Evolutionary conservation across 2,797 vertebrate genomes (phyloP).

Genomic region (Cuculus canorus): DNA sequence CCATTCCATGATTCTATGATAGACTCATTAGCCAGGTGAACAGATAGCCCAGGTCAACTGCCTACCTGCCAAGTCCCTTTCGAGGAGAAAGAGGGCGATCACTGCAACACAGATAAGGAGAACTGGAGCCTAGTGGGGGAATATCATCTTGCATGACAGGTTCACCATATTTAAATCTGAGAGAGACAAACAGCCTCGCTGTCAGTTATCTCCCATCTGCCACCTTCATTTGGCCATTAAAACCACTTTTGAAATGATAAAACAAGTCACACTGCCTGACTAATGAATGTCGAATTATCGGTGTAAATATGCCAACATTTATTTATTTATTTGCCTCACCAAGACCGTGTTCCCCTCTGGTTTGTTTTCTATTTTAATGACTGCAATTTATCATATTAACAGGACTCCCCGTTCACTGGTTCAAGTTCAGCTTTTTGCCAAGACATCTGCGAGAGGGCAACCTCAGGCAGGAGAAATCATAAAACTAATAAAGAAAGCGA

Average conservation of each 20-base stretch:
- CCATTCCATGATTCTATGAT: too few species aligned
- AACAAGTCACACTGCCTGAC: conserved; percentile 23
- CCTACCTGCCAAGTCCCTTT: neutral
- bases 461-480: neutral
- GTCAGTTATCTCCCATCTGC: conserved; percentile 36
- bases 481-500: neutral
- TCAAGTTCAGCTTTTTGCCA: neutral
- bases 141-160: fast-evolving
- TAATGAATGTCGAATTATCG: conserved; percentile 46
- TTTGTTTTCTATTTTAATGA: conserved; percentile 53
- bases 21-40: neutral
- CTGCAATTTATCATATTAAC: conserved; percentile 58
- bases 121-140: neutral
- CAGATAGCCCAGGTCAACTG: neutral
- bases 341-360: conserved; percentile 34
- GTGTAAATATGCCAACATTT: conserved; percentile 37
- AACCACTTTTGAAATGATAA: conserved; percentile 21
- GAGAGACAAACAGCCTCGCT: conserved; percentile 18
- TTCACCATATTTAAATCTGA: neutral
- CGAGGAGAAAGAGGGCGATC: neutral
- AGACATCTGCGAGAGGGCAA: conserved; percentile 22
- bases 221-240: conserved; percentile 26
- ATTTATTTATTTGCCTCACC: conserved; percentile 55
- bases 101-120: neutral
- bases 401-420: conserved; percentile 20